These are phyloP conservation scores for Atherinosoma microstoma DNA, from an alignment of 2,797 vertebrate species.

Conservation along the genomic window DNA sequence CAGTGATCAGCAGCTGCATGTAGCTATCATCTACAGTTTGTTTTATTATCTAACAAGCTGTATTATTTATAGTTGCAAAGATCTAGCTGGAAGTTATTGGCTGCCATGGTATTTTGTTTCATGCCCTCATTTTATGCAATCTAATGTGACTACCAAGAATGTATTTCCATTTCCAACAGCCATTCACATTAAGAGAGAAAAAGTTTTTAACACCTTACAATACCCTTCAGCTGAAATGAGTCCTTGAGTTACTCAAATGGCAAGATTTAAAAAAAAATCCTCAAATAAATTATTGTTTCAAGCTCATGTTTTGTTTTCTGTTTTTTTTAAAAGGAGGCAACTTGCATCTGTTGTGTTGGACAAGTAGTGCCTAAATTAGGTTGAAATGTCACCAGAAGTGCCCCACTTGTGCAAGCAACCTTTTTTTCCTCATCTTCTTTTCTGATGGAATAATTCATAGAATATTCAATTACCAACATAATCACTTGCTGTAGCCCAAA, in stretches of 20 bases:
- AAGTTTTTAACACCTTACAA: background rate
- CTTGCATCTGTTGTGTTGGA: background rate
- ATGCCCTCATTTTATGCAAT: background rate
- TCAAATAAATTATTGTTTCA: background rate
- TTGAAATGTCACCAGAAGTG: too few species aligned
- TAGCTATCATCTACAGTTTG: background rate
- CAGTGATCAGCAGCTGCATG: constrained; percentile 1
- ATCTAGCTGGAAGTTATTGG: background rate
- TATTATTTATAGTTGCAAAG: background rate
- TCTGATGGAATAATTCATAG: background rate
- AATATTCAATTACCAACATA: too few species aligned
- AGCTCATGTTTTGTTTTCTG: background rate
- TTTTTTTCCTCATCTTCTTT: background rate
- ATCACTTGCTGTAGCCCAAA: too few species aligned
- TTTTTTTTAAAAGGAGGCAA: background rate
- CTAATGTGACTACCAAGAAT: too few species aligned
- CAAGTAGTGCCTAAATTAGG: background rate
- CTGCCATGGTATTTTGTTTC: background rate
- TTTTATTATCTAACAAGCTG: background rate
- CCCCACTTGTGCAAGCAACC: background rate
- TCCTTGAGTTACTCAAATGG: too few species aligned
- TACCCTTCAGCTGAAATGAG: background rate
- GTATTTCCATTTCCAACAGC: background rate
- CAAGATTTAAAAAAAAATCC: too few species aligned
- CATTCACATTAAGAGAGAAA: background rate